phyloP scores from a whole-genome alignment of 2,113 vertebrate genomes.

The Geococcyx californianus region DNA sequence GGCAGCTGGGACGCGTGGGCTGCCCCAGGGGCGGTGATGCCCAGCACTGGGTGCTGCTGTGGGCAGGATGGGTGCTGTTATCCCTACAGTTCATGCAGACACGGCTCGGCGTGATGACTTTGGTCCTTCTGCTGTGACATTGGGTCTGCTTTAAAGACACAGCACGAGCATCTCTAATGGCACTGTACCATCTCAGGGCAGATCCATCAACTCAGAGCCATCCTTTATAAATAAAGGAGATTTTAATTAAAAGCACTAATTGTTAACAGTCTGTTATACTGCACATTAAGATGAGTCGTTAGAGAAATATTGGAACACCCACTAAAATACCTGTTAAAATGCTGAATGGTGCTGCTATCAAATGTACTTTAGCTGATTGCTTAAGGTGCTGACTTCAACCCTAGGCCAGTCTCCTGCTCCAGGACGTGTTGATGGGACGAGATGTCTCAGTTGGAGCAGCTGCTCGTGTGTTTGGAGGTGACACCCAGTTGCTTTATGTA shows the following conservation, averaged over 20 bases:
- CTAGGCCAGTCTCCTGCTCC: neutral
- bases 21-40: too few relatives aligned
- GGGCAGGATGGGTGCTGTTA: neutral
- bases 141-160: neutral
- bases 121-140: neutral
- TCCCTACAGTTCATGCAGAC: neutral
- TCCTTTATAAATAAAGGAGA: neutral
- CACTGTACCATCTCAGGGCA: neutral
- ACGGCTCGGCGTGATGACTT: accelerated
- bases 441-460: neutral
- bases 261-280: neutral
- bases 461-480: accelerated
- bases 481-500: neutral
- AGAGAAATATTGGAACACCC: neutral
- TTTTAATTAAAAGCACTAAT: neutral
- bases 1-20: too few relatives aligned
- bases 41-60: neutral
- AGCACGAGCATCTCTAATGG: neutral
- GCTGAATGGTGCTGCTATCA: neutral
- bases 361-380: neutral
- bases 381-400: neutral
- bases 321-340: neutral
- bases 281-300: neutral
- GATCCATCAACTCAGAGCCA: neutral
- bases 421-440: neutral